Evolutionary conservation across 2,888 invertebrate species (phyloP), one percentile per base, ranked within the genome.

Genomic region (Orchesellides sinensis): DNA sequence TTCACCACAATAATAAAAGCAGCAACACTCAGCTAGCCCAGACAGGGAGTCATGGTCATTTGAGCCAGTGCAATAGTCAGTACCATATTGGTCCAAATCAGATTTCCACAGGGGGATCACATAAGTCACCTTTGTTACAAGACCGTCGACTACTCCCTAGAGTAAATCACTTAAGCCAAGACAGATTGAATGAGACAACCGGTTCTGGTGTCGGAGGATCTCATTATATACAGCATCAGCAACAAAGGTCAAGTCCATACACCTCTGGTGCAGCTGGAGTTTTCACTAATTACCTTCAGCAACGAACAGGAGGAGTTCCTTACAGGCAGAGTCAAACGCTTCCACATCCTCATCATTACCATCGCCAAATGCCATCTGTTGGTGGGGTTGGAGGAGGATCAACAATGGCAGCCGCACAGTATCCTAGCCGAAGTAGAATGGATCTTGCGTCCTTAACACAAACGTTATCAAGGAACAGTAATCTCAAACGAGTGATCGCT

Each of bases 291-390:
- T 74, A 65, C n/a, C 27, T 29, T 49, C 63, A 61, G 14, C 61
- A 32, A 21, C n/a, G 73, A 5, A 32, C 49, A 5, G 52, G 32
- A 32, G 32, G 63, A 59, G 29, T 59, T 27, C 35, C 52, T 29
- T 54, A 45, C 23, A 49, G 74, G n/a, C 77, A 83, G 45, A 83
- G 72, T 45, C 83, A 83, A 32, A 83, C 83, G 2, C 68, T 83
- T 12, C 83, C 83, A 17, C 83, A 77, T 72, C 70, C 65, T 12
- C 80, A 81, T 49, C 73, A 73, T 49, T 81, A 73, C 12, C 70
- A 74, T 19, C 74, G 74, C 19, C 74, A 74, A 35, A 52, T 74
- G 45, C 72, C 72, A 5, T 32, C 61, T 1, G 8, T 52, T 1
- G 21, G 35, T 19, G 72, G 72, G 1, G 52, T n/a, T 5, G 70